phyloP scores from a whole-genome alignment of 1,140 invertebrate genomes.

The Diplogasteroides magnus region DNA sequence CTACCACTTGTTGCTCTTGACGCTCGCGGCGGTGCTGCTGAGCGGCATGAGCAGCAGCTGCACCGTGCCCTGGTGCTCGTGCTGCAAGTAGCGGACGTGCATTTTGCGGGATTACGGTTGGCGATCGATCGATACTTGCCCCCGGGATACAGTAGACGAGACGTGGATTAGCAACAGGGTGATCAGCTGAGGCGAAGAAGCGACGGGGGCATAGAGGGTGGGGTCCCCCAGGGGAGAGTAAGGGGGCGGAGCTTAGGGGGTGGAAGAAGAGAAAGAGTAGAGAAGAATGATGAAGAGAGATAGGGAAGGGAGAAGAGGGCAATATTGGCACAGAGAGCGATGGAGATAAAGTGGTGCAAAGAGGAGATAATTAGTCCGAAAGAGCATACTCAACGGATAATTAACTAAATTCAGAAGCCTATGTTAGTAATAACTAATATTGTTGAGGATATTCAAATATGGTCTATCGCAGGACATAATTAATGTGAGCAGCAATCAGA shows the following conservation, averaged over 20 bases:
- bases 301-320: background rate
- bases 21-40: constrained; percentile 35
- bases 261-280: background rate
- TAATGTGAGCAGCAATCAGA: too few species aligned
- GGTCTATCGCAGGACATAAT: too few species aligned
- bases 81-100: constrained; percentile 54
- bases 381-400: too few species aligned
- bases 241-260: too few species aligned
- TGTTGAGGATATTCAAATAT: too few species aligned
- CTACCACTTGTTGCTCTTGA: constrained; percentile 44
- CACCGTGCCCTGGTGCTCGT: constrained; percentile 50
- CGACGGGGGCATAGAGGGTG: too few species aligned
- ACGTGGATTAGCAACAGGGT: background rate
- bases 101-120: constrained; percentile 22
- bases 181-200: background rate
- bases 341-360: background rate
- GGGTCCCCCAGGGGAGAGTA: background rate
- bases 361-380: background rate
- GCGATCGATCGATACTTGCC: background rate
- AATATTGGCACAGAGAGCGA: too few species aligned
- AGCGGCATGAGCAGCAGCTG: constrained; percentile 54
- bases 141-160: background rate
- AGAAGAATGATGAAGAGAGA: background rate
- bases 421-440: too few species aligned
- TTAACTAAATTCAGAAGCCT: too few species aligned